A percentile compares a stretch with the other conserved stretches of the same genome.
Conservation (phyloP, 2,113 vertebrate species). For the Aphyosemion australe region DNA sequence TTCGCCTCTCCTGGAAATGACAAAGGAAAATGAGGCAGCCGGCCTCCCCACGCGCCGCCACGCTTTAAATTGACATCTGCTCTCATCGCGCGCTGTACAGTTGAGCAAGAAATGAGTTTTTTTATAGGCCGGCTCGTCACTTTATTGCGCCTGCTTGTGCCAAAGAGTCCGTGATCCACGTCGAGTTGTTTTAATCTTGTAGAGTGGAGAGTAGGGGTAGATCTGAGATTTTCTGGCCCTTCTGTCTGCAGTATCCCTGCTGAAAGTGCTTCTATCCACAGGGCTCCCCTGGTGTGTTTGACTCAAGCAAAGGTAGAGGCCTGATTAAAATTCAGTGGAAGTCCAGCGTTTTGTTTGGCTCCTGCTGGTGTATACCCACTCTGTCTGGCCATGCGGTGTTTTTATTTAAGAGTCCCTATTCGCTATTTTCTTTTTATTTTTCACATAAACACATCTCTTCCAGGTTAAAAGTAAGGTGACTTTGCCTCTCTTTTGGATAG, state of each 20-base stretch:
- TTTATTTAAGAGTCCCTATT: background rate
- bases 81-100: slow-evolving; percentile 40
- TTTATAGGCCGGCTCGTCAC: slow-evolving; percentile 54
- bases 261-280: slow-evolving; percentile 27
- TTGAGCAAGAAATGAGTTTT: slow-evolving; percentile 61
- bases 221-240: slow-evolving; percentile 48
- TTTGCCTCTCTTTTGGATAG: slow-evolving; percentile 12
- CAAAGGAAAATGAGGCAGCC: slow-evolving; percentile 63
- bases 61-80: slow-evolving; percentile 72
- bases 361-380: slow-evolving; percentile 16
- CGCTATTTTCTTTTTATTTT: background rate
- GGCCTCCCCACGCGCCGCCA: slow-evolving; percentile 34
- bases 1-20: slow-evolving; percentile 55
- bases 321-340: slow-evolving; percentile 54
- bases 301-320: slow-evolving; percentile 39
- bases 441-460: slow-evolving; percentile 38
- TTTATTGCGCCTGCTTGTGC: slow-evolving; percentile 60
- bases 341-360: slow-evolving; percentile 33
- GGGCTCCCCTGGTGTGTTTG: slow-evolving; percentile 43
- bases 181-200: slow-evolving; percentile 52
- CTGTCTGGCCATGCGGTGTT: background rate
- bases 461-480: slow-evolving; percentile 42
- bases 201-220: slow-evolving; percentile 30
- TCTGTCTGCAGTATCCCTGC: slow-evolving; percentile 27
- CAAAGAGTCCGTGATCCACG: slow-evolving; percentile 26